phyloP scores from a whole-genome alignment of 53 echinoderm and acorn worm genomes.

The Henricia sp. region DNA sequence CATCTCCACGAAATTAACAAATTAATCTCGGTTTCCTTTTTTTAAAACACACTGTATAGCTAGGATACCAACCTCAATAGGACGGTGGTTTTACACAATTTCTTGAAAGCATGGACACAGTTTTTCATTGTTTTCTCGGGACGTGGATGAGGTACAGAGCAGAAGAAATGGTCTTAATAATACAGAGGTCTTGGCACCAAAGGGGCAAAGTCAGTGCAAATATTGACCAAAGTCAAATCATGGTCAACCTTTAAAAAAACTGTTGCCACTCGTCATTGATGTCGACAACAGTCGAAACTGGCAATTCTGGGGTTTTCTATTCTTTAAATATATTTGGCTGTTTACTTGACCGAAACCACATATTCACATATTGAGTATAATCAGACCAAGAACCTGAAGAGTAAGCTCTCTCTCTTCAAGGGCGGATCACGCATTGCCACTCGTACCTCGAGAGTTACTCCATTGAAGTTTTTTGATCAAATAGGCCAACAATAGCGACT shows the following conservation, averaged over 20 bases:
- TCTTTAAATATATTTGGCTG: neutral
- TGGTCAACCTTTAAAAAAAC: neutral
- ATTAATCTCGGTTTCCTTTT: too few relatives aligned
- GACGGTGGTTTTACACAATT: too few relatives aligned
- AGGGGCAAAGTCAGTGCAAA: neutral
- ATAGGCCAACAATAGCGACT: slow-evolving; percentile 32
- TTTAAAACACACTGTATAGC: too few relatives aligned
- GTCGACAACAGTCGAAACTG: slow-evolving; percentile 24
- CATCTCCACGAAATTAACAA: too few relatives aligned
- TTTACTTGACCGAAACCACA: slow-evolving; percentile 27
- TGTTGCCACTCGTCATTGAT: slow-evolving; percentile 54
- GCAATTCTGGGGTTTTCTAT: neutral
- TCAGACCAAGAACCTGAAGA: too few relatives aligned
- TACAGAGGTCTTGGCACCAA: neutral
- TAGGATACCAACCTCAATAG: too few relatives aligned
- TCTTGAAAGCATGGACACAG: too few relatives aligned
- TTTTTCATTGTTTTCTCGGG: too few relatives aligned
- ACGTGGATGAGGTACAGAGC: too few relatives aligned
- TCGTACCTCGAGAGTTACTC: slow-evolving; percentile 20
- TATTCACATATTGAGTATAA: too few relatives aligned
- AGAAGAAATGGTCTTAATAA: too few relatives aligned
- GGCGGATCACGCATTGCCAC: slow-evolving; percentile 18
- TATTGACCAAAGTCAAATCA: slow-evolving; percentile 5
- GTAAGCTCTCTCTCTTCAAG: neutral
- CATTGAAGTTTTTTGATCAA: slow-evolving; percentile 5